phyloP scores from a whole-genome alignment of 2,888 invertebrate species.

The Mylabris sibirica region DNA sequence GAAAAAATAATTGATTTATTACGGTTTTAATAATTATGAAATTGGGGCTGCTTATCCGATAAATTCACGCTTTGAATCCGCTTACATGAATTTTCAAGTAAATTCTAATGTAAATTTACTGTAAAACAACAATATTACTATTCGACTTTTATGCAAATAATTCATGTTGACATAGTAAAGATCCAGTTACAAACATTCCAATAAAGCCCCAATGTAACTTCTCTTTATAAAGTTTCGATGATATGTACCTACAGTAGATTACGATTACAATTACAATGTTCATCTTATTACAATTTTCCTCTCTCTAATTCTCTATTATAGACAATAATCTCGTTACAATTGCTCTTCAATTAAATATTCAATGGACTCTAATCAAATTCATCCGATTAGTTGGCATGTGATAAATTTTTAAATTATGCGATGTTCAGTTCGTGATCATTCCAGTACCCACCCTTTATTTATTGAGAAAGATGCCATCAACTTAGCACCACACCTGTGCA shows the following conservation, averaged over 20 bases:
- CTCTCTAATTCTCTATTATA: background rate
- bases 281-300: background rate
- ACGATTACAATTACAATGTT: background rate
- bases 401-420: constrained; percentile 26
- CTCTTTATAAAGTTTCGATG: background rate
- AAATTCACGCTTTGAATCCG: background rate
- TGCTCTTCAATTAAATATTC: background rate
- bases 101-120: background rate
- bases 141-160: background rate
- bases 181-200: background rate
- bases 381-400: constrained; percentile 2
- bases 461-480: constrained; percentile 30
- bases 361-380: constrained; percentile 17
- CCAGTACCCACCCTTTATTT: constrained; percentile 22
- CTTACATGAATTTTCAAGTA: background rate
- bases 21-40: background rate
- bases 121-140: background rate
- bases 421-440: constrained; percentile 30
- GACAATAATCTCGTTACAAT: background rate
- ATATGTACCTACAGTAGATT: background rate
- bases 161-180: background rate
- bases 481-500: constrained; percentile 31
- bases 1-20: background rate
- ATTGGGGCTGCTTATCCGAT: background rate
- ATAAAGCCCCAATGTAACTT: background rate